Evolutionary conservation across 2,888 invertebrate species (phyloP).

Genomic region (Lamproptera curius): DNA sequence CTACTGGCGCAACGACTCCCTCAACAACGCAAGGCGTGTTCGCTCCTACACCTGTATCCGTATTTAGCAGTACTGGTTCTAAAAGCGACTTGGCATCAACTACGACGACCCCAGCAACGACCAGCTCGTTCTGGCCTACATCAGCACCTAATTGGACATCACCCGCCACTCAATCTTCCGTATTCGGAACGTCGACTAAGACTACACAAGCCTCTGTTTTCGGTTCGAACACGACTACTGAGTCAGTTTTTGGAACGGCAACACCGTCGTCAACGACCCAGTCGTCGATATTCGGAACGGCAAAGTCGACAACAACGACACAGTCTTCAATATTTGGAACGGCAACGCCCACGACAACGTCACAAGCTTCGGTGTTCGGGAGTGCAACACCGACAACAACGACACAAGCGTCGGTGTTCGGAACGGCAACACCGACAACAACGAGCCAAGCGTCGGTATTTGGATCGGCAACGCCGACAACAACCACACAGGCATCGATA

Average conservation of each 20-base stretch:
- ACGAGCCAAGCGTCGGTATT: constrained; percentile 34
- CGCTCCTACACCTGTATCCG: background rate
- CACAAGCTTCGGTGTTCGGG: constrained; percentile 35
- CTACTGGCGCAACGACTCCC: constrained; percentile 19
- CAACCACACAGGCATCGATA: constrained; percentile 30
- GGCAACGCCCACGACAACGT: constrained; percentile 27
- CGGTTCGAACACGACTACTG: constrained; percentile 23
- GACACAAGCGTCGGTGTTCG: constrained; percentile 33
- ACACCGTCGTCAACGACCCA: constrained; percentile 23
- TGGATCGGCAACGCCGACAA: constrained; percentile 31
- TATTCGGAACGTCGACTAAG: constrained; percentile 2
- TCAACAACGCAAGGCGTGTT: constrained; percentile 5
- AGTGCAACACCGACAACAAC: constrained; percentile 36
- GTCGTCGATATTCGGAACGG: constrained; percentile 34
- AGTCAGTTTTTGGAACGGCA: constrained; percentile 29
- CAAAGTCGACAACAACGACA: constrained; percentile 29
- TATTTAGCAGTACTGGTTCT: too few relatives aligned
- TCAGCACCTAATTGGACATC: too few relatives aligned
- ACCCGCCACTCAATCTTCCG: constrained; percentile 3
- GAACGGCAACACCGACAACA: constrained; percentile 29
- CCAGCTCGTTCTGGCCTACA: too few relatives aligned
- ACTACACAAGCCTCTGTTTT: constrained; percentile 2
- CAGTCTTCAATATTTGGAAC: constrained; percentile 33
- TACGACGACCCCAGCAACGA: too few relatives aligned
- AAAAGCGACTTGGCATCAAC: too few relatives aligned